Percentiles rank a stretch among this genome's conserved stretches.
Conservation (phyloP, 2,113 vertebrate species). For the Cyprinus carpio region DNA sequence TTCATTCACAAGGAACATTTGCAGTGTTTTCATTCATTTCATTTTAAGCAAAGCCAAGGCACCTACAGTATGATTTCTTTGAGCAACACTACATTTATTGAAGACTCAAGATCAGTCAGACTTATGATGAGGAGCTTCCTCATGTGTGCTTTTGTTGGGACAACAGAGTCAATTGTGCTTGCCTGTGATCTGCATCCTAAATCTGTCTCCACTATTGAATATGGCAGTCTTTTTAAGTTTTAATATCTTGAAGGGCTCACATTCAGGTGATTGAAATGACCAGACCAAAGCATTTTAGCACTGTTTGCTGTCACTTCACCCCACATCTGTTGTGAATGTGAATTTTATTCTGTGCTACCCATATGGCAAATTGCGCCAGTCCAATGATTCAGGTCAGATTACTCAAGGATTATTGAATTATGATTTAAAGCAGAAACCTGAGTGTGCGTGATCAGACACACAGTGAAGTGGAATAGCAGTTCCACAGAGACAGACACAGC, state of each 20-base stretch:
- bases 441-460: conserved; percentile 28
- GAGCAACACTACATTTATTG: background rate
- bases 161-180: background rate
- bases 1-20: conserved; percentile 28
- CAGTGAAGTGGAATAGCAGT: conserved; percentile 23
- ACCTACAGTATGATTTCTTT: background rate
- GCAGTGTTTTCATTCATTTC: background rate
- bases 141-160: background rate
- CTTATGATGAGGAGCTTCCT: conserved; percentile 13
- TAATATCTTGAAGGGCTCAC: background rate
- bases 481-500: conserved; percentile 7
- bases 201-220: background rate
- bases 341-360: background rate
- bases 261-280: background rate
- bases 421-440: conserved; percentile 21
- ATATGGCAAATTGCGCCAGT: background rate
- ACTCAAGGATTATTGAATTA: conserved; percentile 7
- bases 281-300: background rate
- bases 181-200: background rate
- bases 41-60: conserved; percentile 9
- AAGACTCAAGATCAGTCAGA: background rate
- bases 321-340: background rate
- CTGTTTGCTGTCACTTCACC: background rate
- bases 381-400: conserved; percentile 32
- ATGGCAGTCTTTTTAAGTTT: background rate